A percentile compares a stretch with the other conserved stretches of the same genome.
Conservation (phyloP, 1,140 invertebrate genomes). For the Telenomus remus region DNA sequence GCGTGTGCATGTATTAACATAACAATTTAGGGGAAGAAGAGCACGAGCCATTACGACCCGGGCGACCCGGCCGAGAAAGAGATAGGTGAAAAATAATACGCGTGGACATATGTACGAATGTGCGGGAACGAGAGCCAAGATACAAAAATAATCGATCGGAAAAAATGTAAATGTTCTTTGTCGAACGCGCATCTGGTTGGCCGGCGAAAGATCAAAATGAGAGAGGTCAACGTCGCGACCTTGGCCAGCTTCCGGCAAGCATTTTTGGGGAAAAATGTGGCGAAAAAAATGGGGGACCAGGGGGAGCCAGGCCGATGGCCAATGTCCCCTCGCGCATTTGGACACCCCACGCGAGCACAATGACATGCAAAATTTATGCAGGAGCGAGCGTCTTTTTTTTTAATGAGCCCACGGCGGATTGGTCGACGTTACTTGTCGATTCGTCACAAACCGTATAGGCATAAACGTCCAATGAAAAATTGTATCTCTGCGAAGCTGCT, state of each 20-base stretch:
- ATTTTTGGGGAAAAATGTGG: conserved; percentile 68
- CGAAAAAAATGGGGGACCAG: conserved; percentile 23
- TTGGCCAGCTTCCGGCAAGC: conserved; percentile 61
- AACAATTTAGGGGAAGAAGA: conserved; percentile 64
- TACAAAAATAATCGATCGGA: conserved; percentile 52
- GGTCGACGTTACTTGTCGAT: conserved; percentile 58
- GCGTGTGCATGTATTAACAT: conserved; percentile 71
- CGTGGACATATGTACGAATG: conserved; percentile 49
- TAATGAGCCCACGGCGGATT: conserved; percentile 68
- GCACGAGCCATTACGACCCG: conserved; percentile 66
- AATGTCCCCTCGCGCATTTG: conserved; percentile 45
- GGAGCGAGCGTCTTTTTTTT: conserved; percentile 62
- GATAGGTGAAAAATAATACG: conserved; percentile 51
- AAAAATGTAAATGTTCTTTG: conserved; percentile 59
- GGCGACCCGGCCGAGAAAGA: conserved; percentile 45
- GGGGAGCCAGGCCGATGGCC: conserved; percentile 25
- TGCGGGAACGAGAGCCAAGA: conserved; percentile 39
- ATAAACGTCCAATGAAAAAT: conserved; percentile 15
- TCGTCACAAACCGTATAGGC: conserved; percentile 29
- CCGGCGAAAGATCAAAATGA: conserved; percentile 55
- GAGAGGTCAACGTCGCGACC: conserved; percentile 68
- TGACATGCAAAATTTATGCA: conserved; percentile 70
- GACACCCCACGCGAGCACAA: conserved; percentile 53
- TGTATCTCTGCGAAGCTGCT: conserved; percentile 33
- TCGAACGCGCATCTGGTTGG: conserved; percentile 66